Evolutionary conservation across 2,797 vertebrate species (phyloP).

Genomic region (Enteromius thamalakanensis): DNA sequence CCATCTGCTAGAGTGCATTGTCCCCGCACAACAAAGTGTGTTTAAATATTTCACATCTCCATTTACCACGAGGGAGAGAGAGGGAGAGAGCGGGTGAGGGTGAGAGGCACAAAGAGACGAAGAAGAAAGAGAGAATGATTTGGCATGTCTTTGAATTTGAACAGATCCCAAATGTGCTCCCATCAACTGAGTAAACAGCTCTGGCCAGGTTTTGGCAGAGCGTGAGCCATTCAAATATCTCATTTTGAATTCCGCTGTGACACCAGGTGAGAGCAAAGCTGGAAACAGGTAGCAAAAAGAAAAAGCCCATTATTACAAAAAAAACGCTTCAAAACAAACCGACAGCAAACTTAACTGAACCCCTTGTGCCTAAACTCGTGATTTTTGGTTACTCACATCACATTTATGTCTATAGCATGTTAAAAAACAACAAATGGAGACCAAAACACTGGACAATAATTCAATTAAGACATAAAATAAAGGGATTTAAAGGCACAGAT

Average conservation of each 20-base stretch:
- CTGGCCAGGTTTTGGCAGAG: constrained; percentile 73
- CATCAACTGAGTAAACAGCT: constrained; percentile 79
- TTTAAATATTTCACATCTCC: constrained; percentile 85
- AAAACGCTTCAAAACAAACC: not conserved
- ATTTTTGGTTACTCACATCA: not conserved
- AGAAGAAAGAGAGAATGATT: constrained; percentile 70
- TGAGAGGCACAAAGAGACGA: constrained; percentile 33
- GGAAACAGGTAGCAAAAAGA: constrained; percentile 21
- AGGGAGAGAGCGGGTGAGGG: constrained; percentile 57
- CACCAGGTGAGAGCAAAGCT: constrained; percentile 58
- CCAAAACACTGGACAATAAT: not conserved
- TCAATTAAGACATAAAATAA: not conserved
- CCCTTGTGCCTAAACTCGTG: constrained; percentile 4
- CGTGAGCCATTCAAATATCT: constrained; percentile 75
- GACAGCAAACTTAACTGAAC: constrained; percentile 25
- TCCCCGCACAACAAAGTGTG: constrained; percentile 90
- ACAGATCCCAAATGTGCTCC: constrained; percentile 81
- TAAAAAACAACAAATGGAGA: constrained; percentile 5
- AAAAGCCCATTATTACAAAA: not conserved
- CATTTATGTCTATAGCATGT: not conserved
- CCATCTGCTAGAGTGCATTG: constrained; percentile 93
- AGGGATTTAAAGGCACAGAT: not conserved
- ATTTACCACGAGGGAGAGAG: constrained; percentile 77
- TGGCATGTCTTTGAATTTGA: constrained; percentile 82
- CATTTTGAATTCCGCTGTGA: constrained; percentile 63